phyloP scores from a whole-genome alignment of 2,113 vertebrate genomes.

The Anthoscopus minutus region DNA sequence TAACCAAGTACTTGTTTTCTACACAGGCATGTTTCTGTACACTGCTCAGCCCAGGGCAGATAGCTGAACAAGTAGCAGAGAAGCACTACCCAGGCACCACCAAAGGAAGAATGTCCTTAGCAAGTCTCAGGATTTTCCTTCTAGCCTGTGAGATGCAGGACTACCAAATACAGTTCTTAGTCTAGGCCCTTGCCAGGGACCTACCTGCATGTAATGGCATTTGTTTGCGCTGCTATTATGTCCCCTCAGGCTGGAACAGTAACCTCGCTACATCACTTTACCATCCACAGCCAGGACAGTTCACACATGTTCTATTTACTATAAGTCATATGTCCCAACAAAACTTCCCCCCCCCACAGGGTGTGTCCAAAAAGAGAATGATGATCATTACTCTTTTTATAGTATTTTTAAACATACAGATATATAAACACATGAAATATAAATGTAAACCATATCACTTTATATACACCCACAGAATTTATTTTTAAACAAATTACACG shows the following conservation, averaged over 20 bases:
- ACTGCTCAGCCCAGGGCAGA: neutral
- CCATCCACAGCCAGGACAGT: neutral
- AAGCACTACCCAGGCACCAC: neutral
- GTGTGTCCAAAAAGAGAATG: neutral
- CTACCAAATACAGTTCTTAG: neutral
- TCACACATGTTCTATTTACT: neutral
- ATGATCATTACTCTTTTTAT: neutral
- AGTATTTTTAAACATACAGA: neutral
- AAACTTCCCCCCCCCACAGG: neutral
- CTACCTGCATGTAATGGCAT: fast-evolving
- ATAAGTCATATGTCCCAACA: neutral
- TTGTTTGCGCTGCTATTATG: neutral
- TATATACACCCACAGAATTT: neutral
- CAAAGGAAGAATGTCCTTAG: neutral
- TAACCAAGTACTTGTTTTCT: fast-evolving
- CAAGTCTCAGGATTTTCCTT: neutral
- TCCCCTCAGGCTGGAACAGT: neutral
- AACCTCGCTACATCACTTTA: neutral
- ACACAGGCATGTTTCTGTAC: neutral
- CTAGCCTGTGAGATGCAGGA: neutral
- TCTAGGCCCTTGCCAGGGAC: neutral
- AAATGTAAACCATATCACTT: neutral
- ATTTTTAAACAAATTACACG: neutral
- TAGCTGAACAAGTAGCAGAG: neutral
- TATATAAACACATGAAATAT: neutral